phyloP scores from a whole-genome alignment of 2,113 vertebrate genomes.

The Cyprinodon variegatus region DNA sequence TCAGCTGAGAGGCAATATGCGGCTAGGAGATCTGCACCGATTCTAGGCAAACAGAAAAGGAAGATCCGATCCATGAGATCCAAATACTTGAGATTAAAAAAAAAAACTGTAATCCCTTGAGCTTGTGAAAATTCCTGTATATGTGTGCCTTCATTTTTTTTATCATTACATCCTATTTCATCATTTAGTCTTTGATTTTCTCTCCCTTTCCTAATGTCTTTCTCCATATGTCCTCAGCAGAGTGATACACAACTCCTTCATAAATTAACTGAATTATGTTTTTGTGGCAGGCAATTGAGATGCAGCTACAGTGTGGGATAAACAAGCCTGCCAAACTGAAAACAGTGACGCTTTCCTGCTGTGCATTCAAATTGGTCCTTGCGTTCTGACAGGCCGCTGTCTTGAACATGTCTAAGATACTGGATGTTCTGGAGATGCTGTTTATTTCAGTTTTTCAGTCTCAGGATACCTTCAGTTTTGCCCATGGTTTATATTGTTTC shows the following conservation, averaged over 20 bases:
- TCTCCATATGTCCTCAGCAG: slow-evolving; percentile 16
- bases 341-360: slow-evolving; percentile 66
- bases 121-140: neutral
- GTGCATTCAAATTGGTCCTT: slow-evolving; percentile 75
- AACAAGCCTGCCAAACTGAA: slow-evolving; percentile 70
- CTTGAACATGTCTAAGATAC: slow-evolving; percentile 65
- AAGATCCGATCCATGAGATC: slow-evolving; percentile 17
- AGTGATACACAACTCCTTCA: slow-evolving; percentile 50
- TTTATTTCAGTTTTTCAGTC: slow-evolving; percentile 66
- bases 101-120: slow-evolving; percentile 8
- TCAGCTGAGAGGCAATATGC: slow-evolving; percentile 51
- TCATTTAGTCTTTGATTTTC: slow-evolving; percentile 16
- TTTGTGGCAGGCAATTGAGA: slow-evolving; percentile 45
- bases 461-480: slow-evolving; percentile 62
- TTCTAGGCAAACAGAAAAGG: slow-evolving; percentile 16
- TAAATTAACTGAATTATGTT: slow-evolving; percentile 55
- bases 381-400: slow-evolving; percentile 72
- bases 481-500: slow-evolving; percentile 58
- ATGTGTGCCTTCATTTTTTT: slow-evolving; percentile 19
- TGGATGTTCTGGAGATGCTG: slow-evolving; percentile 61
- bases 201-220: neutral
- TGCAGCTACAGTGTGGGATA: slow-evolving; percentile 57
- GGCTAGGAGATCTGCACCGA: slow-evolving; percentile 30
- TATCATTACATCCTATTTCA: slow-evolving; percentile 17
- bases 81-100: slow-evolving; percentile 5